Evolutionary conservation across 2,888 invertebrate genomes (phyloP).

Genomic region (Parochlus steinenii): DNA sequence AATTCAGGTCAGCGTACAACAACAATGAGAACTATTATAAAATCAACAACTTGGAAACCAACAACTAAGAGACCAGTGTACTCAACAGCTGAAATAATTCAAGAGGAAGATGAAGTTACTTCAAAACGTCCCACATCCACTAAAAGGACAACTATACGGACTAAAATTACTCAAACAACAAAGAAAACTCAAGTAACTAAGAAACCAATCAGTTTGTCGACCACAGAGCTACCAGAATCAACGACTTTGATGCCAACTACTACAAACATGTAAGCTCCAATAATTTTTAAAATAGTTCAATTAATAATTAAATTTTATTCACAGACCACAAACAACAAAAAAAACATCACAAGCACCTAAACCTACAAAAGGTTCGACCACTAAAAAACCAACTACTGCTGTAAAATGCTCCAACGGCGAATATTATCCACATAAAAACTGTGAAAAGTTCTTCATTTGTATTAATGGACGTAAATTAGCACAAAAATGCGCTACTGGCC

Average conservation of each 20-base stretch:
- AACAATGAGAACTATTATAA: slow-evolving; percentile 23
- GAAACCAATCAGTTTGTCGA: slow-evolving; percentile 20
- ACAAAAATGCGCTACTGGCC: slow-evolving; percentile 57
- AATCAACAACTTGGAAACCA: slow-evolving; percentile 20
- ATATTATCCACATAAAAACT: slow-evolving; percentile 57
- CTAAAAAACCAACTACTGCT: slow-evolving; percentile 21
- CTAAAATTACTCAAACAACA: slow-evolving; percentile 17
- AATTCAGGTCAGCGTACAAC: slow-evolving; percentile 14
- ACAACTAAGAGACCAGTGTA: slow-evolving; percentile 19
- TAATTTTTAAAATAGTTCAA: no score
- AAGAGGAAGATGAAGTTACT: slow-evolving; percentile 20
- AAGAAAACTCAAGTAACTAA: not conserved
- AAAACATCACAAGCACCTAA: slow-evolving; percentile 23
- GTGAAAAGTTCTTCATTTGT: slow-evolving; percentile 61
- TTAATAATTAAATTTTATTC: no score
- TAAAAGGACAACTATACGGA: slow-evolving; percentile 18
- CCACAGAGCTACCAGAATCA: slow-evolving; percentile 27
- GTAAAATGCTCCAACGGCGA: slow-evolving; percentile 48
- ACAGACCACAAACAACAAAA: slow-evolving; percentile 18
- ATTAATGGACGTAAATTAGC: slow-evolving; percentile 52
- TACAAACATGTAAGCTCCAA: no score
- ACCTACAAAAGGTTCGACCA: slow-evolving; percentile 19
- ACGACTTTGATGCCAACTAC: slow-evolving; percentile 7
- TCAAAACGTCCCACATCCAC: slow-evolving; percentile 18
- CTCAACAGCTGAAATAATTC: slow-evolving; percentile 23